These are phyloP conservation scores for Argopecten irradians DNA, from an alignment of 1,140 invertebrate species.

Conservation along the genomic window DNA sequence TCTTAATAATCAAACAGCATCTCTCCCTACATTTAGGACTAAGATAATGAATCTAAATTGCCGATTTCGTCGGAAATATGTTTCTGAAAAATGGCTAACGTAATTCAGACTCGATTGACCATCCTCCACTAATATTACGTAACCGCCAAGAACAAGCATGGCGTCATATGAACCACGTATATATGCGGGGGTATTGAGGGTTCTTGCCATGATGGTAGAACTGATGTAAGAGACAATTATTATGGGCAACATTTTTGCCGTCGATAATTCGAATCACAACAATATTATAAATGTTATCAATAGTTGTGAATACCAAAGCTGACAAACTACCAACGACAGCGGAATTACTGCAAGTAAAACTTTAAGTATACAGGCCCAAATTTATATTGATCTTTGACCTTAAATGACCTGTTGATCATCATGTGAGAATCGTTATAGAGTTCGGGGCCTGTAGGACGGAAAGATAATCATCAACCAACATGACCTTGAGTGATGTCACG, in stretches of 20 bases:
- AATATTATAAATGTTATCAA: too few species aligned
- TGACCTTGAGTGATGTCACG: too few species aligned
- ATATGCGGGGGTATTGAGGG: background rate
- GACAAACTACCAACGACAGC: too few species aligned
- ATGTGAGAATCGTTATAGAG: background rate
- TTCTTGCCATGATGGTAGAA: background rate
- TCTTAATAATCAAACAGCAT: background rate
- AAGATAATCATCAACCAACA: background rate
- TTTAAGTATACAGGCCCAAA: too few species aligned
- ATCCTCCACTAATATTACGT: background rate
- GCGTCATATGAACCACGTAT: background rate
- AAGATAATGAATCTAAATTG: background rate
- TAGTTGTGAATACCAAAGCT: too few species aligned
- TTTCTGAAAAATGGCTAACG: background rate
- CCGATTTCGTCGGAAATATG: background rate
- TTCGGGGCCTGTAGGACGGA: background rate
- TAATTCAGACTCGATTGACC: background rate
- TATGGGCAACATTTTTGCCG: too few species aligned
- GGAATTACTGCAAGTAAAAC: too few species aligned
- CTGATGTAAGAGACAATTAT: conserved; percentile 1
- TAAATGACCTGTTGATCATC: background rate
- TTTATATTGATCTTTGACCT: too few species aligned
- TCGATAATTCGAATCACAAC: too few species aligned
- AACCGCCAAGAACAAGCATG: background rate
- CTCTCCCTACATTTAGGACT: background rate